Evolutionary conservation across 2,113 vertebrate genomes (phyloP), one percentile per base, ranked within the genome.

Genomic region (Phocoena sinus): DNA sequence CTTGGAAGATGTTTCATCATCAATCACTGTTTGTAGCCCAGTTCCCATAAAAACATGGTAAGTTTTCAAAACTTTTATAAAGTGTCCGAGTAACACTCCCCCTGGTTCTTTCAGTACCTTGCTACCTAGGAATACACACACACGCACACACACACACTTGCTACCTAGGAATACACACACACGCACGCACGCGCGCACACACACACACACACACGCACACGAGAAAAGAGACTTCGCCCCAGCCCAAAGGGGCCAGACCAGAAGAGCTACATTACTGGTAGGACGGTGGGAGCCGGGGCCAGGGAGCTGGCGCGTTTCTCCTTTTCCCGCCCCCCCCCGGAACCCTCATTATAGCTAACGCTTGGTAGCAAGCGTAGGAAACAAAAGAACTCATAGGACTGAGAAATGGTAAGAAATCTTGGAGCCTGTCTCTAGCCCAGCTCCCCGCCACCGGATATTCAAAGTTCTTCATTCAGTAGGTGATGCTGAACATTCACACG

Each of bases 371-470:
- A 84, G 76, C 3, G 33, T 15, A 63, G 89, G 71, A 85, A 89
- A 96, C 91, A 94, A 95, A 36, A 56, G 80, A 91, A 74, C 71
- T 86, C 93, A 93, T 74, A 74, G 62, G 71, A 96, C 62, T 92
- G 65, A 74, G 88, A 97, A 95, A 89, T 71, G 92, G 73, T 47
- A 68, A 76, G 95, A 89, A 95, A 95, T 94, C 79, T 96, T 87
- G 70, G n/a, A 86, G 73, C n/a, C 79, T 70, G 82, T 93, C 91
- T 80, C 18, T 6, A 96, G 89, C 53, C 56, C 68, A 67, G 86
- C 33, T 65, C 67, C 41, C 47, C 67, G 17, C 14, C 94, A 82
- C 26, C 53, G 21, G 86, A 93, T 68, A 82, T 15, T 94, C 73
- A 38, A 79, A 91, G 68, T 84, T 95, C 94, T 94, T 80, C 79